phyloP scores from a whole-genome alignment of 2,797 vertebrate species.

The Microchirus variegatus region DNA sequence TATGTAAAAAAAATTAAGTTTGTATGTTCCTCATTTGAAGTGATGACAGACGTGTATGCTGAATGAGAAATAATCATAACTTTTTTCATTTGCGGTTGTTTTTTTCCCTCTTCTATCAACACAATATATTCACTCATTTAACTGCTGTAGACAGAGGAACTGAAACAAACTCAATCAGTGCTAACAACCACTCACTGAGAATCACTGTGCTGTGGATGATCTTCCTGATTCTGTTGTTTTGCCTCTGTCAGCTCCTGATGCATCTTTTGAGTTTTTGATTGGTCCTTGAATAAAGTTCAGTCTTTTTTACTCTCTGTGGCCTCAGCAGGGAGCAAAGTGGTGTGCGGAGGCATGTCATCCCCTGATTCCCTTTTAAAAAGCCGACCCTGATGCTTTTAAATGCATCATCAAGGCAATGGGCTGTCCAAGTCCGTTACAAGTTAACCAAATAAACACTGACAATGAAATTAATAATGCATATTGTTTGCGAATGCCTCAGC shows the following conservation, averaged over 20 bases:
- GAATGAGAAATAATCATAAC: conserved; percentile 34
- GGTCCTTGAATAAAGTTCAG: conserved; percentile 69
- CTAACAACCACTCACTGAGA: conserved; percentile 69
- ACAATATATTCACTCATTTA: conserved; percentile 57
- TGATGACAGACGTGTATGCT: conserved; percentile 21
- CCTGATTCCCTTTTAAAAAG: conserved; percentile 82
- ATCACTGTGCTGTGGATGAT: conserved; percentile 67
- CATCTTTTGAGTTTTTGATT: conserved; percentile 70
- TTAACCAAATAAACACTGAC: conserved; percentile 96
- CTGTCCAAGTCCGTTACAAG: conserved; percentile 92
- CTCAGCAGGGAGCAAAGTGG: conserved; percentile 77
- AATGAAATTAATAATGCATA: conserved; percentile 99
- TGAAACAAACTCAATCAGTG: conserved; percentile 72
- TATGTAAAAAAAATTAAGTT: neutral
- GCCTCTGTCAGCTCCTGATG: conserved; percentile 51
- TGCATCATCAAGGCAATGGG: conserved; percentile 84
- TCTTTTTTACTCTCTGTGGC: conserved; percentile 70
- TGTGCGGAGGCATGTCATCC: conserved; percentile 75
- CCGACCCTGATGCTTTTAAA: conserved; percentile 83
- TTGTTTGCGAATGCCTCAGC: conserved; percentile 95
- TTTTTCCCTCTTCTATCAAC: conserved; percentile 28
- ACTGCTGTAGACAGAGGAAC: conserved; percentile 42
- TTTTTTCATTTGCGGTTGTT: conserved; percentile 45
- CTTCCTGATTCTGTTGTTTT: conserved; percentile 74
- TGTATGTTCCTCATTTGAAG: conserved; percentile 7